These are phyloP conservation scores for Chrysolina haemoptera DNA, from an alignment of 2,888 invertebrate genomes.

Conservation along the genomic window DNA sequence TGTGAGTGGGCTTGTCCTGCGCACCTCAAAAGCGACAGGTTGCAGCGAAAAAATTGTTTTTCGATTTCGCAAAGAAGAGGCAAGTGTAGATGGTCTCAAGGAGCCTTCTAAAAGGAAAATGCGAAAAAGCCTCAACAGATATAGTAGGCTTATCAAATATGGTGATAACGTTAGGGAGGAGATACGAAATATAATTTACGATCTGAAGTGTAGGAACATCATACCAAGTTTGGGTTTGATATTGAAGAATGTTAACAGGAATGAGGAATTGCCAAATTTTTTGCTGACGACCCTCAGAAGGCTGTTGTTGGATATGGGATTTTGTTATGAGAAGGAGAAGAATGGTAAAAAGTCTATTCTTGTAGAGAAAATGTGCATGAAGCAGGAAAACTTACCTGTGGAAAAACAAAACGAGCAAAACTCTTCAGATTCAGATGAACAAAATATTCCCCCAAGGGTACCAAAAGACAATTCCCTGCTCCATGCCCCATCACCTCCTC, in stretches of 20 bases:
- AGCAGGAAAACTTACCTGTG: constrained; percentile 33
- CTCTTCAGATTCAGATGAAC: too few relatives aligned
- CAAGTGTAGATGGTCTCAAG: constrained; percentile 66
- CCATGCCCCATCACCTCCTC: constrained; percentile 15
- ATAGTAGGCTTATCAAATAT: constrained; percentile 67
- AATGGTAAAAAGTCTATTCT: constrained; percentile 65
- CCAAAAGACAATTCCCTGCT: constrained; percentile 7
- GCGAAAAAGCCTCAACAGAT: constrained; percentile 66
- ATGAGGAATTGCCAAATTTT: constrained; percentile 64
- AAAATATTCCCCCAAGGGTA: too few relatives aligned
- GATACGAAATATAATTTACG: constrained; percentile 65
- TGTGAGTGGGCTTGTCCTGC: constrained; percentile 65
- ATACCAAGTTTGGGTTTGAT: constrained; percentile 65
- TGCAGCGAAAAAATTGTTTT: constrained; percentile 69
- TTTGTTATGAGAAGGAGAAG: constrained; percentile 63
- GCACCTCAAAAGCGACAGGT: constrained; percentile 68
- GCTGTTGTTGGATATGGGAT: constrained; percentile 68
- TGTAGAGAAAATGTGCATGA: constrained; percentile 57
- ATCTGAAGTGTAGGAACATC: constrained; percentile 64
- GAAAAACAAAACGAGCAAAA: constrained; percentile 29
- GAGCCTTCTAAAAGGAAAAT: constrained; percentile 67
- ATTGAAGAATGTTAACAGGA: constrained; percentile 63
- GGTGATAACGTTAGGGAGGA: constrained; percentile 64
- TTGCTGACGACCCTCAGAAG: constrained; percentile 67
- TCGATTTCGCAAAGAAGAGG: constrained; percentile 68